These are phyloP conservation scores for Nomada goodeniana DNA, from an alignment of 2,888 invertebrate species.

Conservation along the genomic window DNA sequence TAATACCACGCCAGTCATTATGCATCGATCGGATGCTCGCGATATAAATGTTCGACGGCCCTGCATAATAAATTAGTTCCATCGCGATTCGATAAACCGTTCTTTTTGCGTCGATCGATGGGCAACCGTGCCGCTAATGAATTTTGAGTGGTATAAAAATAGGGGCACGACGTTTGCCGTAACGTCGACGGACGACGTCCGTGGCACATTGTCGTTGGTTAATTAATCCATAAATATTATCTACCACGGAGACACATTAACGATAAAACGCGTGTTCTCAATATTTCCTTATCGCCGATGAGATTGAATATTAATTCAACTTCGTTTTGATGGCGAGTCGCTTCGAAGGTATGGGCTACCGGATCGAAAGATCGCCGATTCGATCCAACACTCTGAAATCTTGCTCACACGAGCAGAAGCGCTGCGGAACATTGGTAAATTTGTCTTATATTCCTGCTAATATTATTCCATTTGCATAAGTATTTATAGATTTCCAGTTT, in stretches of 20 bases:
- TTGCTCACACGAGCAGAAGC: conserved; percentile 28
- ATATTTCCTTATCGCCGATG: conserved; percentile 72
- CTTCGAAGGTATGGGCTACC: conserved; percentile 61
- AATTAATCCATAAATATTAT: conserved; percentile 81
- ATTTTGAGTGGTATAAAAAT: conserved; percentile 61
- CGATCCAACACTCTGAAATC: conserved; percentile 22
- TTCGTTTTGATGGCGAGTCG: conserved; percentile 49
- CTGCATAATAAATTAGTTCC: conserved; percentile 68
- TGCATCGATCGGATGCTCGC: conserved; percentile 6
- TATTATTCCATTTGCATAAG: conserved; percentile 1
- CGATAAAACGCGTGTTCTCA: conserved; percentile 75
- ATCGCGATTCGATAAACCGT: conserved; percentile 25
- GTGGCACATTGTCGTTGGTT: conserved; percentile 65
- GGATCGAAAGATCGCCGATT: conserved; percentile 55
- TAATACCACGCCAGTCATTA: conserved; percentile 28
- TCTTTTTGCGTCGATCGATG: conserved; percentile 32
- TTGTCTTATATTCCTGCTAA: neutral
- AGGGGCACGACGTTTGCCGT: conserved; percentile 11
- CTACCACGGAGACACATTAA: conserved; percentile 66
- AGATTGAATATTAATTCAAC: conserved; percentile 76
- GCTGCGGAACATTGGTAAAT: conserved; percentile 21
- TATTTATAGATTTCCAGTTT: neutral
- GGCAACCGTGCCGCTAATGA: conserved; percentile 55
- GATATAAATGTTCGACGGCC: conserved; percentile 62
- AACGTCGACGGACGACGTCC: conserved; percentile 35